A percentile compares a stretch with the other conserved stretches of the same genome.
These are phyloP conservation scores for Serranus cabrilla DNA, from an alignment of 2,797 vertebrate species.

Conservation along the genomic window DNA sequence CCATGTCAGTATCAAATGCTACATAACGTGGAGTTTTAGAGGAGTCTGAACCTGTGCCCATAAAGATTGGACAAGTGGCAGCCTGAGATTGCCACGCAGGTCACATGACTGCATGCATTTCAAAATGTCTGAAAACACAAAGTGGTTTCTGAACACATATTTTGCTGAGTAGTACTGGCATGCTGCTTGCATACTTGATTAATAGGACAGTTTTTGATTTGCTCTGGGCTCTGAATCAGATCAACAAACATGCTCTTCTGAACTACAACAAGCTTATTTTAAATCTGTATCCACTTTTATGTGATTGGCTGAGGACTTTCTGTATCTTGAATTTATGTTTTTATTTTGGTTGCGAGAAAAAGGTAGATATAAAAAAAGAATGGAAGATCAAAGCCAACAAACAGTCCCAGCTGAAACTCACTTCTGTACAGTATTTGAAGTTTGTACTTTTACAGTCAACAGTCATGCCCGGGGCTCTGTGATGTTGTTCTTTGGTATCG, in stretches of 20 bases:
- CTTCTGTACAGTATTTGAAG: neutral
- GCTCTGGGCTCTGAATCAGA: neutral
- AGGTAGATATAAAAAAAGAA: neutral
- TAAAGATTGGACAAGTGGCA: conserved; percentile 41
- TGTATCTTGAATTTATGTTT: neutral
- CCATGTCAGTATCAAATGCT: conserved; percentile 41
- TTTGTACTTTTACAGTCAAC: neutral
- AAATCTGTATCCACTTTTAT: neutral
- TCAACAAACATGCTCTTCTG: neutral
- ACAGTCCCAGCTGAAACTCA: neutral
- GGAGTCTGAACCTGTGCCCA: conserved; percentile 23
- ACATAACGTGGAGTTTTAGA: conserved; percentile 24
- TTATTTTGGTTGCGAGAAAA: neutral
- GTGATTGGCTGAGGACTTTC: neutral
- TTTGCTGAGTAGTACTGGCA: neutral
- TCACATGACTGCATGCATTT: conserved; percentile 19
- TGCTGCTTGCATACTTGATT: neutral
- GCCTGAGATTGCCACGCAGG: conserved; percentile 16
- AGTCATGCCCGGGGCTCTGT: neutral
- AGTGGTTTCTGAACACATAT: conserved; percentile 8
- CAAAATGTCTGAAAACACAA: conserved; percentile 1
- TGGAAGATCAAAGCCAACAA: neutral
- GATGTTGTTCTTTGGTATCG: neutral
- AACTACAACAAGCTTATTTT: neutral
- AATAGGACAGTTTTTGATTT: neutral